phyloP scores from a whole-genome alignment of 2,113 vertebrate genomes.

The Ovis aries region DNA sequence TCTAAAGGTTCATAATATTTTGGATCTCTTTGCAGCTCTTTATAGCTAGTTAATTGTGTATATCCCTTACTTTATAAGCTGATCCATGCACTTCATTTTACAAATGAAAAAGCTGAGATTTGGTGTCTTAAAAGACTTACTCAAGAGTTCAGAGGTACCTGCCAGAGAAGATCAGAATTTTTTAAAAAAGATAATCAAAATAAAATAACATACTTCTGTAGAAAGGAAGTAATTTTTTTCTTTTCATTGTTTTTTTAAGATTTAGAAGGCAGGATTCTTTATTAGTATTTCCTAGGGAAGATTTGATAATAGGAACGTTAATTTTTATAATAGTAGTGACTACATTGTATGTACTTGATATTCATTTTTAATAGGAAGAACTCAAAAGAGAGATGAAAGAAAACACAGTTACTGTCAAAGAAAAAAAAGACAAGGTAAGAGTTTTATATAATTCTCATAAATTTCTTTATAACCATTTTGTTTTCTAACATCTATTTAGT shows the following conservation, averaged over 20 bases:
- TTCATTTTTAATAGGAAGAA: conserved; percentile 76
- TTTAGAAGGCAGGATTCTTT: background rate
- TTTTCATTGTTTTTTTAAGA: conserved; percentile 30
- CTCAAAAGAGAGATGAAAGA: conserved; percentile 66
- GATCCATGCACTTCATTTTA: background rate
- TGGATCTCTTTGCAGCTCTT: background rate
- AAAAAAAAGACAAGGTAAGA: conserved; percentile 78
- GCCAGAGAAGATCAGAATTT: background rate
- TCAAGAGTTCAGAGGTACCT: background rate
- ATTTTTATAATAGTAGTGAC: background rate
- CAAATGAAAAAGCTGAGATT: conserved; percentile 8
- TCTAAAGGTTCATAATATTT: conserved; percentile 13
- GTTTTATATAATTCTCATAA: conserved; percentile 15
- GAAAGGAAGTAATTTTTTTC: background rate
- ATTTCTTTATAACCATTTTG: background rate
- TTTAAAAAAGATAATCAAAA: background rate
- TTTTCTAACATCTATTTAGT: conserved; percentile 5
- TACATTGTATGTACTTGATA: background rate
- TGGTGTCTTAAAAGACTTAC: background rate
- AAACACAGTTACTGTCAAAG: conserved; percentile 62
- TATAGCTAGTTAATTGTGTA: background rate
- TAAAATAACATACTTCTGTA: background rate
- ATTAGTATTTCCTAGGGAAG: background rate
- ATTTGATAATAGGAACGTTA: background rate
- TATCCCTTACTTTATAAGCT: background rate